Evolutionary conservation across 92 coral and sea anemone species (phyloP).

Genomic region (Palythoa grandiflora): DNA sequence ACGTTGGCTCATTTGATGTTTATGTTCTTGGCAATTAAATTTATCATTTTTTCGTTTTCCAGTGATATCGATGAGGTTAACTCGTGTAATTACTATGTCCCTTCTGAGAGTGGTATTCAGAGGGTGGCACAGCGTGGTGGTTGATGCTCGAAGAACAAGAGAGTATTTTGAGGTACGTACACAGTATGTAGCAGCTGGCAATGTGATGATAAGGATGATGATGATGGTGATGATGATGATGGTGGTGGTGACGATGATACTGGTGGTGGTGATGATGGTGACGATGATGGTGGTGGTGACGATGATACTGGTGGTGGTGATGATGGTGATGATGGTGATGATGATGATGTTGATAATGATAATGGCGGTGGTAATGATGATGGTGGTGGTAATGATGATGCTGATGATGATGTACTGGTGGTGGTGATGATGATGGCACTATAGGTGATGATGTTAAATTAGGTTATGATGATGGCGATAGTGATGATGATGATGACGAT

Average conservation of each 20-base stretch:
- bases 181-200: neutral
- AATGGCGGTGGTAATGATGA: neutral
- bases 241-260: neutral
- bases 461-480: neutral
- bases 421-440: neutral
- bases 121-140: conserved; percentile 92
- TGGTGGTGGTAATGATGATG: neutral
- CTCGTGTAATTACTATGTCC: conserved; percentile 80
- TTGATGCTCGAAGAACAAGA: conserved; percentile 91
- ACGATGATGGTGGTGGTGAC: neutral
- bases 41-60: neutral
- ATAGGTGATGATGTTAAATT: neutral
- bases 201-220: neutral
- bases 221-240: neutral
- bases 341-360: neutral
- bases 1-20: neutral
- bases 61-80: conserved; percentile 82
- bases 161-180: conserved; percentile 93
- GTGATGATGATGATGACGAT: neutral
- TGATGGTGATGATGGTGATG: neutral
- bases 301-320: neutral
- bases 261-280: neutral
- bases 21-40: neutral
- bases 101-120: conserved; percentile 84
- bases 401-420: neutral